Conservation (phyloP, 2,797 vertebrate genomes). For the Enteromius paludinosus region DNA sequence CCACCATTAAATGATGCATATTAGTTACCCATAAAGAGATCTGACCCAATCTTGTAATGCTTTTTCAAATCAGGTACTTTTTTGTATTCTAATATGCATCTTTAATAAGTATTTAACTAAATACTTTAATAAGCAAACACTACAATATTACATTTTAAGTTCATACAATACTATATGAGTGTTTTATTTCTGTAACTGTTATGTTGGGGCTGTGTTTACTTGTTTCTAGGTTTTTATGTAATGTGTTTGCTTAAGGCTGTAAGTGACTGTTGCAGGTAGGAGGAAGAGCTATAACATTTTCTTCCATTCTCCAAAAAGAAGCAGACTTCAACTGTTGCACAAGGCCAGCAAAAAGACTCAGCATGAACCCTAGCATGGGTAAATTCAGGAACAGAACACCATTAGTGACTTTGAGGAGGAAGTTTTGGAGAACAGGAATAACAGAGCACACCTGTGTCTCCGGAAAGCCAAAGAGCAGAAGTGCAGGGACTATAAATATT, state of each 20-base stretch:
- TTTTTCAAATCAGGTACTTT: too few relatives aligned
- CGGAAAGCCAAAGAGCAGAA: not conserved
- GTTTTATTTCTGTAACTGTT: not conserved
- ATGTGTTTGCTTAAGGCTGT: conserved; percentile 19
- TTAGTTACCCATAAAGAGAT: not conserved
- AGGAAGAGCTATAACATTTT: conserved; percentile 25
- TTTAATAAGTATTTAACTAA: not conserved
- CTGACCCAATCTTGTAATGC: not conserved
- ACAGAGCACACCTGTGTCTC: not conserved
- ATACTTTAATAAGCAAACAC: not conserved
- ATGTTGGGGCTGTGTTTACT: conserved; percentile 18
- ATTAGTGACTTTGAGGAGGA: conserved; percentile 21
- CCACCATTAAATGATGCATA: not conserved
- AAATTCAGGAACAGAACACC: conserved; percentile 11
- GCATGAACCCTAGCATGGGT: conserved; percentile 4
- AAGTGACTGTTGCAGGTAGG: conserved; percentile 31
- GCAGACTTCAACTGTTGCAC: not conserved
- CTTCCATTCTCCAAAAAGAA: conserved; percentile 22
- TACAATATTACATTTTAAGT: not conserved
- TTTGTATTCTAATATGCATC: not conserved
- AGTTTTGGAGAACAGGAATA: not conserved
- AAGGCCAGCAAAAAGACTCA: conserved; percentile 19
- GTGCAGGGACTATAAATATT: not conserved
- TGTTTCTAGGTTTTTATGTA: conserved; percentile 18
- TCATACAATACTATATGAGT: not conserved